phyloP scores from a whole-genome alignment of 2,113 vertebrate genomes.

The Spizaetus ornatus region DNA sequence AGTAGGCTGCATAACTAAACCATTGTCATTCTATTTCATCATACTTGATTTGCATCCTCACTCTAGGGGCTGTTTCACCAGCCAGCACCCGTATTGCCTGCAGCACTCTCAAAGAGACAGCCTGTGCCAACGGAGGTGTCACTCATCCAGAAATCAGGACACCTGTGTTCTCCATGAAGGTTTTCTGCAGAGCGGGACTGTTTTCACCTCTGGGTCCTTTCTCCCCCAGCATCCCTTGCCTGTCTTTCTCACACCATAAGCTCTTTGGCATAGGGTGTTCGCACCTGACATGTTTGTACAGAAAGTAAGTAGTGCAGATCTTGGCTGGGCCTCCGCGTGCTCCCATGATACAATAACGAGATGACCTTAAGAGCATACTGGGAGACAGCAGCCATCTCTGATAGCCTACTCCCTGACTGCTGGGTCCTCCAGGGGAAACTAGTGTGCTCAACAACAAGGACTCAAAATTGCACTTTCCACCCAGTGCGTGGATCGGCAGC shows the following conservation, averaged over 20 bases:
- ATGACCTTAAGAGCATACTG: not conserved
- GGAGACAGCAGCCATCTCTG: not conserved
- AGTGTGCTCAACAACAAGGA: not conserved
- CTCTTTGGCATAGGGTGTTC: not conserved
- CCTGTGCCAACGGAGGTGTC: not conserved
- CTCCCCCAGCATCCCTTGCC: not conserved
- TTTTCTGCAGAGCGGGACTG: not conserved
- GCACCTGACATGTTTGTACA: not conserved
- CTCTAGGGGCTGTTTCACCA: not conserved
- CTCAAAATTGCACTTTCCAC: not conserved
- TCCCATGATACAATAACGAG: rapidly evolving
- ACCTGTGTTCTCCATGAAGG: not conserved
- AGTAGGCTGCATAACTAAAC: not conserved
- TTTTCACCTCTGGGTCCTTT: not conserved
- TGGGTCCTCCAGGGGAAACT: not conserved
- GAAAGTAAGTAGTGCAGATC: not conserved
- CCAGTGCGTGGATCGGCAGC: not conserved
- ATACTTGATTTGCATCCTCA: not conserved
- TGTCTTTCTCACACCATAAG: not conserved
- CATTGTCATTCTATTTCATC: not conserved
- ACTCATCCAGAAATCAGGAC: not conserved
- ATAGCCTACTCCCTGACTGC: not conserved
- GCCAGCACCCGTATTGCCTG: not conserved
- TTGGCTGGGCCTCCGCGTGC: not conserved
- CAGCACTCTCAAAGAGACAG: not conserved